A percentile compares a stretch with the other conserved stretches of the same genome.
Conservation (phyloP, 2,888 invertebrate species). For the Dynastes grantii region DNA sequence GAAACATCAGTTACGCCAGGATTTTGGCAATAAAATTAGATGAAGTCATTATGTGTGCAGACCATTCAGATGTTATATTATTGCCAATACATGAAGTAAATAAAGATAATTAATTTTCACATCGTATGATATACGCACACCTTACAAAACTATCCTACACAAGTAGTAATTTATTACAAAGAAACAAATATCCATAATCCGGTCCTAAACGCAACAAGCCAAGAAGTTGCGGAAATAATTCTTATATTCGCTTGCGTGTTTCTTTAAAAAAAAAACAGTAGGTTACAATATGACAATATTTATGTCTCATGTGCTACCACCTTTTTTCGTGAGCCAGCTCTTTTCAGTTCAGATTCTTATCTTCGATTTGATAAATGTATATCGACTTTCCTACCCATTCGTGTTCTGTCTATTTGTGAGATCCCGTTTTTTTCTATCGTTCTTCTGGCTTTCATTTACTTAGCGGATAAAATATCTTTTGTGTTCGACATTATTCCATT, state of each 20-base stretch:
- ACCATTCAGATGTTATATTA: no score
- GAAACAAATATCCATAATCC: no score
- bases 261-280: neutral
- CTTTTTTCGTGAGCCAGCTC: constrained; percentile 37
- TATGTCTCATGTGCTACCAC: constrained; percentile 43
- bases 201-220: neutral
- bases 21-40: no score
- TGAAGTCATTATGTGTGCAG: no score
- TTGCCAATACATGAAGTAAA: no score
- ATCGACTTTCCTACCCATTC: neutral
- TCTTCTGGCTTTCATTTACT: constrained; percentile 30
- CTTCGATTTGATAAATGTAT: constrained; percentile 45
- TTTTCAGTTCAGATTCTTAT: constrained; percentile 45
- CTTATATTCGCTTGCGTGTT: constrained; percentile 22
- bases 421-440: constrained; percentile 1
- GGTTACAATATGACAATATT: constrained; percentile 37
- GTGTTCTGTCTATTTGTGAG: constrained; percentile 25
- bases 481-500: constrained; percentile 22
- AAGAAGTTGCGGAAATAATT: neutral
- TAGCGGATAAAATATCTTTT: constrained; percentile 28
- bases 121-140: no score
- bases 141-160: no score
- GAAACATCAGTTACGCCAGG: no score
- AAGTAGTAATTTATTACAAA: no score
- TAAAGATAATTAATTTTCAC: no score